phyloP scores from a whole-genome alignment of 1,140 invertebrate genomes.

The Nebria ingens region DNA sequence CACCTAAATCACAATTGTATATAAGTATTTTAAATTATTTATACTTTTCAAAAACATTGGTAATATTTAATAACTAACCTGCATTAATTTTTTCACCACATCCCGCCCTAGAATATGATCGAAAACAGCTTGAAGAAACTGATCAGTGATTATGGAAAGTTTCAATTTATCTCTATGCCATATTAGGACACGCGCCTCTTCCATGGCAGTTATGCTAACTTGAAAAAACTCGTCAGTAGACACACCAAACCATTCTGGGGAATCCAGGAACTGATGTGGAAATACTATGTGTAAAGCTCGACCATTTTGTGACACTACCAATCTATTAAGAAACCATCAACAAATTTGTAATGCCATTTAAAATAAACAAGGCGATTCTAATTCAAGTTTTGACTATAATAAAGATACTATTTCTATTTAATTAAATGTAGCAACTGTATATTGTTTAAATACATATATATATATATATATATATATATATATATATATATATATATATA shows the following conservation, averaged over 20 bases:
- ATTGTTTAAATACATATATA: too few species aligned
- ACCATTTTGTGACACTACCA: conserved; percentile 79
- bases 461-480: too few species aligned
- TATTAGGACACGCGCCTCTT: conserved; percentile 73
- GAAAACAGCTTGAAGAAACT: conserved; percentile 75
- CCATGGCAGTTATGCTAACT: conserved; percentile 80
- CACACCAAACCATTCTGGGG: conserved; percentile 86
- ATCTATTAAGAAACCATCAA: conserved; percentile 41
- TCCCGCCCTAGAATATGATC: conserved; percentile 80
- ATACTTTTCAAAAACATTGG: not conserved
- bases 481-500: too few species aligned
- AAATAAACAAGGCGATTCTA: too few species aligned
- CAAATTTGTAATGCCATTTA: too few species aligned
- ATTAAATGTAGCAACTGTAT: too few species aligned
- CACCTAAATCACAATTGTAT: too few species aligned
- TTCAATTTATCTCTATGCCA: conserved; percentile 81
- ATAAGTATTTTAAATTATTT: too few species aligned
- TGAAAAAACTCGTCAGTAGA: conserved; percentile 82
- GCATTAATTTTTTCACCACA: conserved; percentile 82
- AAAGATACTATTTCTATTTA: too few species aligned
- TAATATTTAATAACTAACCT: conserved; percentile 43
- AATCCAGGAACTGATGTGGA: conserved; percentile 84
- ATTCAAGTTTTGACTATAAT: too few species aligned
- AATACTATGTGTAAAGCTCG: conserved; percentile 79
- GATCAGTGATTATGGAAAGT: conserved; percentile 72